These are phyloP conservation scores for Ramphastos sulfuratus DNA, from an alignment of 2,113 vertebrate species.

Conservation along the genomic window DNA sequence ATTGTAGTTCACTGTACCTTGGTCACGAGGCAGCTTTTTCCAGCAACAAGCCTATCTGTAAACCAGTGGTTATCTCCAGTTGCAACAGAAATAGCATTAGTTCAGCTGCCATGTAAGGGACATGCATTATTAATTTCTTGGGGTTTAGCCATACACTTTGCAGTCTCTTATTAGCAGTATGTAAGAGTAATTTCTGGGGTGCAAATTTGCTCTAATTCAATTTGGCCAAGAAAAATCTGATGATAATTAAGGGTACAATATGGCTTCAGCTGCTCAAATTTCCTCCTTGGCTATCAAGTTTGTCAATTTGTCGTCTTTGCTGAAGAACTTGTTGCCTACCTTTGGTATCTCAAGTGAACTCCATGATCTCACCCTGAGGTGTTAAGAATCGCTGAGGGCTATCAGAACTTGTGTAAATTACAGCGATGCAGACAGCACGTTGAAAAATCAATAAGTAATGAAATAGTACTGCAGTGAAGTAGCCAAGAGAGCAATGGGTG, in stretches of 20 bases:
- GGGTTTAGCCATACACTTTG: background rate
- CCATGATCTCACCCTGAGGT: constrained; percentile 76
- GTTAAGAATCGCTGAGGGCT: constrained; percentile 81
- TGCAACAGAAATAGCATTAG: background rate
- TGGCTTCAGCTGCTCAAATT: background rate
- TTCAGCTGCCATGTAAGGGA: background rate
- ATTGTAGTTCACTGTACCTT: background rate
- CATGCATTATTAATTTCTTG: constrained; percentile 24
- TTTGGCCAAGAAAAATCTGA: background rate
- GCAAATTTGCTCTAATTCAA: background rate
- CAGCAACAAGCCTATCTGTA: background rate
- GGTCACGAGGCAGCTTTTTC: background rate
- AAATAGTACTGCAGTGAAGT: constrained; percentile 81
- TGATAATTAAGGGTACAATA: background rate
- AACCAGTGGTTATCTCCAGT: constrained; percentile 11
- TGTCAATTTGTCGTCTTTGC: constrained; percentile 67
- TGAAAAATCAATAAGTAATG: constrained; percentile 86
- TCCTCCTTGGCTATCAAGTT: constrained; percentile 51
- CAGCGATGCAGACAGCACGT: constrained; percentile 77
- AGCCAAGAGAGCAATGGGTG: constrained; percentile 81
- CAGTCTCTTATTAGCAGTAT: background rate
- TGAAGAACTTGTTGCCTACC: constrained; percentile 60
- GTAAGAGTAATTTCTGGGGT: background rate
- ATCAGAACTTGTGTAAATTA: constrained; percentile 84
- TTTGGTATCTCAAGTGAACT: constrained; percentile 70